Evolutionary conservation across 2,113 vertebrate genomes (phyloP), one percentile per base, ranked within the genome.

Genomic region (Recurvirostra avosetta): DNA sequence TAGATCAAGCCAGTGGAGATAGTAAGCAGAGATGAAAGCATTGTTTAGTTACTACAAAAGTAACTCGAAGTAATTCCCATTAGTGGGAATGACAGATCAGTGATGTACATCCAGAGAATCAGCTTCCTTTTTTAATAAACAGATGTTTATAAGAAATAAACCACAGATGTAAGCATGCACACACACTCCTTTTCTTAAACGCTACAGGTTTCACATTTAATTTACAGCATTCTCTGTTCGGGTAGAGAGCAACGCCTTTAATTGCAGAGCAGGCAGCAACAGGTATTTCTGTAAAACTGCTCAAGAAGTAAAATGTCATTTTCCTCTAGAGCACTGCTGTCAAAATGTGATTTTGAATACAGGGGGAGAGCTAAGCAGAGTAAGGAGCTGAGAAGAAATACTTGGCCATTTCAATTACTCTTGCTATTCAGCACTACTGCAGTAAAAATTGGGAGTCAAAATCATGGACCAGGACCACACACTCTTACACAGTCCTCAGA

Each of bases 61-160:
- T 78, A 88, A 95, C 82, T 81, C 52, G 43, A 79, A 88, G n/a
- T 85, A n/a, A 95, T 79, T 86, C 25, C 82, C 82, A 85, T 81
- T 85, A 88, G 61, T 27, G 20, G 32, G 43, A 95, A 91, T 22
- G 10, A 41, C 74, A 78, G 75, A 65, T 12, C 29, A 71, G 72
- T 30, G 83, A 91, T 91, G 67, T 9, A 34, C 34, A 92, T 20
- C 36, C 63, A 83, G 89, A 83, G 76, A 95, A 94, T 45, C 30
- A 73, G 49, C 40, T 68, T 71, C 49, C 43, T 68, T 86, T 70
- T 59, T 29, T 47, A 84, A 76, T 61, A 87, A 87, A 76, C 26
- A 84, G 29, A 76, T 76, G 52, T 72, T 92, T 72, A 56, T 67
- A 50, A 79, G 83, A 75, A 76, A 10, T 30, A 62, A 82, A 86